A percentile compares a stretch with the other conserved stretches of the same genome.
Evolutionary conservation across 2,113 vertebrate species (phyloP).

Genomic region (Malurus alboscapulatus): DNA sequence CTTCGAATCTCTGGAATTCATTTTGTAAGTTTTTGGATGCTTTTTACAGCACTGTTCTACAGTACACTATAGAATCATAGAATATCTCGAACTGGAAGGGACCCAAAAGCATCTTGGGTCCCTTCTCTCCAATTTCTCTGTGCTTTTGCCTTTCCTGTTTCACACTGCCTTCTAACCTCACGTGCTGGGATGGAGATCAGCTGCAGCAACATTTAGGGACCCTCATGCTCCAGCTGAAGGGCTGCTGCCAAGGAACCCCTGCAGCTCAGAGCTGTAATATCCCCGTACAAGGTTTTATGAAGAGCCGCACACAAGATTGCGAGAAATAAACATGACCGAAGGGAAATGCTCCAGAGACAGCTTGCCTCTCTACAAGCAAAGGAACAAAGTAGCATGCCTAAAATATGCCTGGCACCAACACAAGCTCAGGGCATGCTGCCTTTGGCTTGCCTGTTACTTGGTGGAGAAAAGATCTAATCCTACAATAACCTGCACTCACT

Average conservation of each 20-base stretch:
- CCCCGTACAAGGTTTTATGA: not conserved
- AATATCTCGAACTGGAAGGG: not conserved
- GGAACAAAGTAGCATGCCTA: not conserved
- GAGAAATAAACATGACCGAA: not conserved
- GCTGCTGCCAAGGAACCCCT: not conserved
- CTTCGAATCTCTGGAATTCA: not conserved
- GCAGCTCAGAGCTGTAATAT: not conserved
- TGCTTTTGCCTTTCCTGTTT: not conserved
- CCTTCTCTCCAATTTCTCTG: not conserved
- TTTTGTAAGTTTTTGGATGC: not conserved
- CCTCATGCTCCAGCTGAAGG: not conserved
- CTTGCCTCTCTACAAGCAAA: not conserved
- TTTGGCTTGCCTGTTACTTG: not conserved
- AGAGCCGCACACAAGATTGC: not conserved
- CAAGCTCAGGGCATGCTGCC: not conserved
- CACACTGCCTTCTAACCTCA: not conserved
- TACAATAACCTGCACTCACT: conserved; percentile 16
- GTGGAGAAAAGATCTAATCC: conserved; percentile 11
- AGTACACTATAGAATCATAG: not conserved
- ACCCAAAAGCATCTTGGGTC: not conserved
- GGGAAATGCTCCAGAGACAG: not conserved
- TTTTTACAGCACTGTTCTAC: not conserved
- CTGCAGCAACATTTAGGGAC: not conserved
- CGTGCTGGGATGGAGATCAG: accelerated
- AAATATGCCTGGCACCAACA: not conserved